Evolutionary conservation across 2,888 invertebrate species (phyloP).

Genomic region (Galerucella calmariensis): DNA sequence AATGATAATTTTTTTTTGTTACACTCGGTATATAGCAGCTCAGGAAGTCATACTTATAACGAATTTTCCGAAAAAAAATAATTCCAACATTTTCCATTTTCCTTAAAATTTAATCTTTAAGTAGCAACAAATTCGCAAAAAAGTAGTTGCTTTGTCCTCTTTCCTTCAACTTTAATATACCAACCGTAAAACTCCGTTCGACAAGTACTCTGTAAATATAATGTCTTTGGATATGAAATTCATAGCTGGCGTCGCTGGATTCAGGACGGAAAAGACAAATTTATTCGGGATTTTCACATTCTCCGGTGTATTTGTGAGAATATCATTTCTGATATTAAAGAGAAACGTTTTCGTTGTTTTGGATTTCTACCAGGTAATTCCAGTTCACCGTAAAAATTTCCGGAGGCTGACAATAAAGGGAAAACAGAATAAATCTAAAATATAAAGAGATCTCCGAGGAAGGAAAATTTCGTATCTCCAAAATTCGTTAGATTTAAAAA

Average conservation of each 20-base stretch:
- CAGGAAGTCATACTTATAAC: too few species aligned
- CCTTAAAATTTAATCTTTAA: too few species aligned
- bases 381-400: neutral
- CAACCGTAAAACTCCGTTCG: conserved; percentile 11
- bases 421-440: too few species aligned
- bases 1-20: too few species aligned
- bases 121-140: neutral
- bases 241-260: conserved; percentile 46
- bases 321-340: conserved; percentile 55
- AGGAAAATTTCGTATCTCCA: too few species aligned
- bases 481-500: too few species aligned
- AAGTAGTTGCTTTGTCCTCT: too few species aligned
- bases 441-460: too few species aligned
- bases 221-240: conserved; percentile 17
- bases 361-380: conserved; percentile 26
- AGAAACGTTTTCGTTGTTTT: conserved; percentile 46
- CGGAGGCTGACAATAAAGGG: too few species aligned
- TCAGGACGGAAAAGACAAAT: conserved; percentile 54
- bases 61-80: too few species aligned
- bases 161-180: conserved; percentile 9
- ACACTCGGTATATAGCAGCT: too few species aligned
- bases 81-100: too few species aligned
- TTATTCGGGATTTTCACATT: conserved; percentile 55
- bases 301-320: conserved; percentile 51
- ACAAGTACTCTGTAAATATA: conserved; percentile 23